phyloP scores from a whole-genome alignment of 1,140 invertebrate genomes.

The Caenorhabditis brenneri region DNA sequence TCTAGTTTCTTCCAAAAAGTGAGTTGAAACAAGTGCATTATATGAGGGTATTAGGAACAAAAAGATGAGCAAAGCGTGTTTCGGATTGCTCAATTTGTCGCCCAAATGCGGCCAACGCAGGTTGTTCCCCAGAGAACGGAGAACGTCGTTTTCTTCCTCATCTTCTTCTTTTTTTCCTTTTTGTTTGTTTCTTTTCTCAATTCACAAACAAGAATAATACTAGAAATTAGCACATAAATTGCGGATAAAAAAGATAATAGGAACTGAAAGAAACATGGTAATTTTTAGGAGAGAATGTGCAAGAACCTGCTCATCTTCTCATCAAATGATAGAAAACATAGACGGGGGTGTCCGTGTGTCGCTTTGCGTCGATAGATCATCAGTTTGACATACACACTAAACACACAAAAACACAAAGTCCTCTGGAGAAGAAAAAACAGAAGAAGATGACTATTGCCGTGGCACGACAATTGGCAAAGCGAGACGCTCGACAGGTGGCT shows the following conservation, averaged over 20 bases:
- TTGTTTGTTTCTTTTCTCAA: background rate
- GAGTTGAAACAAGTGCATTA: background rate
- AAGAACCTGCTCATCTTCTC: background rate
- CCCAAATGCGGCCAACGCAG: background rate
- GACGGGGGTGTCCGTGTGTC: constrained; percentile 7
- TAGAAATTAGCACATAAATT: background rate
- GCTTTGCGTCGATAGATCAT: constrained; percentile 34
- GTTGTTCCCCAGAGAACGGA: constrained; percentile 31
- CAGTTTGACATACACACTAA: constrained; percentile 41
- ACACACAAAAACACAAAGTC: constrained; percentile 38
- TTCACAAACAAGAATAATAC: background rate
- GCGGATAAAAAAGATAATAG: background rate
- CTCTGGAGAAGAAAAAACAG: background rate
- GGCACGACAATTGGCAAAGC: constrained; percentile 2
- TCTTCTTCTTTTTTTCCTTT: background rate
- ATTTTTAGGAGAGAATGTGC: background rate
- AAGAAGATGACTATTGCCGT: background rate
- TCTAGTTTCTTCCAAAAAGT: background rate
- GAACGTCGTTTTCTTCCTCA: background rate
- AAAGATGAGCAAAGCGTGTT: background rate
- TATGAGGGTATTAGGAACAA: background rate
- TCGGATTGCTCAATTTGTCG: constrained; percentile 17
- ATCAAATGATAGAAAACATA: constrained; percentile 29
- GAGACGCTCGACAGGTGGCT: constrained; percentile 22
- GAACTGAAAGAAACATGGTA: background rate